phyloP scores from a whole-genome alignment of 2,113 vertebrate species.

The Rhinoderma darwinii region DNA sequence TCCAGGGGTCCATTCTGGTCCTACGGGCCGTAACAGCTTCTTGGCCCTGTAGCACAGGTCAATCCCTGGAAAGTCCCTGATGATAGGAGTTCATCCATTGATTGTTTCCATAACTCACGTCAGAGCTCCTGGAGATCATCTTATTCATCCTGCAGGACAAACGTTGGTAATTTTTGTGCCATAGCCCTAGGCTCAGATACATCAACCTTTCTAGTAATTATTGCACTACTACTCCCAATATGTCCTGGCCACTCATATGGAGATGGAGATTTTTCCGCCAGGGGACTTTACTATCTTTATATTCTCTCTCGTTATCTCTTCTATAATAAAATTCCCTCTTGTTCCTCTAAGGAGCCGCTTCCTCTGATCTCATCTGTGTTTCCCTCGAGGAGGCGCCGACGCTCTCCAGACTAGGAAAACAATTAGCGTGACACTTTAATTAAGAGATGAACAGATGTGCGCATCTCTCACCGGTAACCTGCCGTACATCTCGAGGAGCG shows the following conservation, averaged over 20 bases:
- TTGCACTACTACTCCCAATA: slow-evolving; percentile 11
- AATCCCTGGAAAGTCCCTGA: too few species aligned
- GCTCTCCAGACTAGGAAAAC: slow-evolving; percentile 70
- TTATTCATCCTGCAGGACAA: not conserved
- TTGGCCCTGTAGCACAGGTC: too few species aligned
- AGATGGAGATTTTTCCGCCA: not conserved
- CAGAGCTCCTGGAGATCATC: too few species aligned
- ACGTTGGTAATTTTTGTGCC: too few species aligned
- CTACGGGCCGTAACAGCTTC: too few species aligned
- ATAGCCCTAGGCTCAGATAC: too few species aligned
- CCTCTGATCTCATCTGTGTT: slow-evolving; percentile 60
- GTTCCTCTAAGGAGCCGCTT: not conserved
- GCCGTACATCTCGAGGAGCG: not conserved
- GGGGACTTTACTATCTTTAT: not conserved
- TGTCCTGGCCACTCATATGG: not conserved
- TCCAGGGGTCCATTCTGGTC: too few species aligned
- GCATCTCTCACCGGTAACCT: not conserved
- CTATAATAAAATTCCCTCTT: not conserved
- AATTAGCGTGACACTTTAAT: slow-evolving; percentile 73
- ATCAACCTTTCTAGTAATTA: not conserved
- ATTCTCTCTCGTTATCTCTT: not conserved
- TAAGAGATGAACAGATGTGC: slow-evolving; percentile 66
- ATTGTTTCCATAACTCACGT: too few species aligned
- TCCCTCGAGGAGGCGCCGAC: slow-evolving; percentile 69
- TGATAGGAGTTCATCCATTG: too few species aligned